Evolutionary conservation across 2,113 vertebrate genomes (phyloP), one percentile per base, ranked within the genome.

Genomic region (Lagopus leucura): DNA sequence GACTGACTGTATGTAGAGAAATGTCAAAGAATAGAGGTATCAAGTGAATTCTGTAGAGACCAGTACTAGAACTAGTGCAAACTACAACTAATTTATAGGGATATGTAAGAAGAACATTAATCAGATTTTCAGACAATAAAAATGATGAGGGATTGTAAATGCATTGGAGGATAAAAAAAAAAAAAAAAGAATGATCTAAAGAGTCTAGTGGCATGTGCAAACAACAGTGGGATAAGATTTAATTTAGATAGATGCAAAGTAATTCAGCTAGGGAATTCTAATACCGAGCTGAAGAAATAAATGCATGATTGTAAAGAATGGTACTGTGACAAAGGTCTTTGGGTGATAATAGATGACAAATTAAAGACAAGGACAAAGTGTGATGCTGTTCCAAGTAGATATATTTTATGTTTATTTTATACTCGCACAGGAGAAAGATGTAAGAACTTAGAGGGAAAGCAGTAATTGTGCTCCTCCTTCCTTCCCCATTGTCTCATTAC

Each of bases 191-290:
- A 83, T 89, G 40, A 90, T 92, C 71, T 92, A 34, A 92, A 70
- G 80, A 89, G 94, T 92, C 89, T 85, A 72, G 73, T 85, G 81
- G 73, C 74, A 88, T 92, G 83, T 93, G 92, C 85, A 97, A 93
- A 93, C 86, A 96, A 94, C 91, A 92, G 61, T 86, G 75, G 91
- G 86, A 74, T 93, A 88, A 96, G 93, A 97, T 97, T 97, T 97
- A 96, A 97, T 96, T 97, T 97, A 97, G 96, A 96, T 96, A 97
- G 94, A 88, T 92, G 90, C 88, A 61, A 57, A 91, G 81, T 93
- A 92, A 82, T 95, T 95, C 89, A 88, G 65, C 93, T 74, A 86
- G 36, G 63, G 77, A 95, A 96, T 94, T 89, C 78, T 94, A 96
- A 95, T 96, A 81, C 65, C 55, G 63, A 73, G 82, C 73, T 89